Conservation (phyloP, 2,888 invertebrate species). For the Clivina fossor region DNA sequence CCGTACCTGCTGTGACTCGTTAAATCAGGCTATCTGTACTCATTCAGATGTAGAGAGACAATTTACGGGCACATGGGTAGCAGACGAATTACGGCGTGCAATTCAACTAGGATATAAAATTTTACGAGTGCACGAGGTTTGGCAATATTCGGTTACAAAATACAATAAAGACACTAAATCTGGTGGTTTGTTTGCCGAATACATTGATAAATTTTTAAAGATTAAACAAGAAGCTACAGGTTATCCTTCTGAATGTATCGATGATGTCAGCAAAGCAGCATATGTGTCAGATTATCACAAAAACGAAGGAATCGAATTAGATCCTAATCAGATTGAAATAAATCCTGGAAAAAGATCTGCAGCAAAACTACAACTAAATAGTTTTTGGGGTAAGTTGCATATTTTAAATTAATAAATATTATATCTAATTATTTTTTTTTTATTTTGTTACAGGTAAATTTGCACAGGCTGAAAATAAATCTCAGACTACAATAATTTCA, state of each 20-base stretch:
- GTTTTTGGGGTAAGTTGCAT: constrained; percentile 38
- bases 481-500: no score
- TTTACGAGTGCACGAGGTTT: constrained; percentile 44
- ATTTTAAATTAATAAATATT: no score
- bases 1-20: constrained; percentile 39
- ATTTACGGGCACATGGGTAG: constrained; percentile 43
- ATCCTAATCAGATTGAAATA: constrained; percentile 24
- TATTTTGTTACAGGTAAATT: no score
- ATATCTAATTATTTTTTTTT: no score
- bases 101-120: constrained; percentile 43
- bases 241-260: constrained; percentile 36
- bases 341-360: constrained; percentile 37
- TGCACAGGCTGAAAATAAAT: no score
- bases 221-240: constrained; percentile 41
- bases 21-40: constrained; percentile 36
- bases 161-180: constrained; percentile 35
- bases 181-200: constrained; percentile 42
- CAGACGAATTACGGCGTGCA: constrained; percentile 45
- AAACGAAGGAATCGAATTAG: constrained; percentile 35
- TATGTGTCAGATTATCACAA: constrained; percentile 35
- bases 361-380: constrained; percentile 38
- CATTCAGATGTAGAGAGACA: constrained; percentile 42
- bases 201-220: constrained; percentile 43
- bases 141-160: constrained; percentile 43
- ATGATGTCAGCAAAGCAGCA: constrained; percentile 23